Base-by-base conservation (phyloP, 2,113 vertebrate genomes). In the Coryphaenoides rupestris region DNA sequence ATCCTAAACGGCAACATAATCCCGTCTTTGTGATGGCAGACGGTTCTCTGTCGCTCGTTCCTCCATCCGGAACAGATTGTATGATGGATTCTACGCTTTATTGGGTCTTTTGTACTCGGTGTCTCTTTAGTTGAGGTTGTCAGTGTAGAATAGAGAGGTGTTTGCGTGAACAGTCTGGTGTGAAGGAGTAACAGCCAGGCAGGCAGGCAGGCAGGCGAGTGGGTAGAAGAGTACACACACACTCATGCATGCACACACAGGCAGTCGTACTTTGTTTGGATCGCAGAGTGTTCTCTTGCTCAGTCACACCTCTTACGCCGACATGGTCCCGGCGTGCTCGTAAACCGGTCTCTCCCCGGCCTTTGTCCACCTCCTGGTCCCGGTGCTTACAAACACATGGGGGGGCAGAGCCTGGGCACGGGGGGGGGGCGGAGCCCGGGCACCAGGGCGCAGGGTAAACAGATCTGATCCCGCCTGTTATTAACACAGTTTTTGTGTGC, bases 211-310 rank as follows among this genome's bases (percentile, higher is more conserved):
- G 57, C 66, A 56, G 47, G 64, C 57, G 49, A 23, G 33, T 40
- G 33, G 33, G 33, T 12, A 40, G 33, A 40, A 40, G 6, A 12
- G 33, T 40, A 40, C 13, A 40, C 33, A 40, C 33, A 40, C n/a
- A 60, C 66, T 45, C 50, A 40, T 73, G 69, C 59, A 60, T 65
- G 50, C 69, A 58, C 64, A 46, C 63, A 68, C 17, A 15, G 58
- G 66, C 65, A 74, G 65, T 72, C 58, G 19, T 58, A 70, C 46
- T 75, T 49, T 65, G 59, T 82, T 76, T 79, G 62, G 70, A 50
- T 28, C 62, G 67, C 66, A 63, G 24, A 49, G 53, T 69, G 24
- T 40, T 40, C 4, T 21, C 55, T 80, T 52, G 60, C 61, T 69
- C 60, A 70, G 63, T 71, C 77, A 67, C 49, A 19, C 45, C 52